Evolutionary conservation across 2,797 vertebrate genomes (phyloP), one percentile per base, ranked within the genome.

Genomic region (Artibeus jamaicensis): DNA sequence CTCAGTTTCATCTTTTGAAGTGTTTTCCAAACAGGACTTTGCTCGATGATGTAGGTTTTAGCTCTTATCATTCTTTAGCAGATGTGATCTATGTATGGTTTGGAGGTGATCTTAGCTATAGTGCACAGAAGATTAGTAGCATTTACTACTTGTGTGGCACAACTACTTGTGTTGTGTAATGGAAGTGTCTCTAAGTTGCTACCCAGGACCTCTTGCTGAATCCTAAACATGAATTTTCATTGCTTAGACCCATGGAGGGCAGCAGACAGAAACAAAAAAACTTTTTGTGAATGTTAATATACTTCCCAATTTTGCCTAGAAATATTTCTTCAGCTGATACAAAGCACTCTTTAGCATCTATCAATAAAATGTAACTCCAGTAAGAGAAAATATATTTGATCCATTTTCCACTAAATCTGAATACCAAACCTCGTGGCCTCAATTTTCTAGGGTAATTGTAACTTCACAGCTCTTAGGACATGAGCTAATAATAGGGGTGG

Each of bases 351-450:
- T 99, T 98, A 81, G 97, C 94, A n/a, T 99, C 98, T 70, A 99
- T 98, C 95, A 99, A 96, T 88, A 99, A 97, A 99, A 99, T 21
- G 99, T 99, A 89, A 98, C 98, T 55, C 99, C 99, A 98, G 99
- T 99, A 83, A 98, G 97, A 88, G 99, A 99, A 91, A 99, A 99
- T 97, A 99, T 99, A 81, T 99, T 98, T 0, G 98, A 97, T 96
- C 99, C 99, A 11, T 85, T 67, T 97, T 99, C 98, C n/a, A 99
- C 98, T 10, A 98, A 97, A 96, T 99, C 98, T 73, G 99, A 99
- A 57, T 98, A 99, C 24, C 99, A 98, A 97, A 99, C 94, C 74
- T 99, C 98, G 94, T 99, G 99, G 2, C 98, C 98, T 95, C 99
- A 99, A 15, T 97, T 98, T 65, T 96, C 96, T 9, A 99, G 98